phyloP scores from a whole-genome alignment of 2,888 invertebrate species.

The Cheilosia soror region DNA sequence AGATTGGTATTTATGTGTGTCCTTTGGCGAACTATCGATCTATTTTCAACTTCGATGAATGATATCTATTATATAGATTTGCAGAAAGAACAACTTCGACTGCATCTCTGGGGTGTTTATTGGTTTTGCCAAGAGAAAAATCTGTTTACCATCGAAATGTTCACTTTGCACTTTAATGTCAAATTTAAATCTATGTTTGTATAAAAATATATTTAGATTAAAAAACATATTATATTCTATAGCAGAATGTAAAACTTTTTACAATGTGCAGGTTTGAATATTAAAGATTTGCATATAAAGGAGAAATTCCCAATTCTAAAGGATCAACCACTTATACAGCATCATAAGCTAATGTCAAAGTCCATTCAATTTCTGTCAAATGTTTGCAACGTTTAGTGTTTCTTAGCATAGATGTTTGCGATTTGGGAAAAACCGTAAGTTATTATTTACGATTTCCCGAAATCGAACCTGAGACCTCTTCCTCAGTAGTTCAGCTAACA shows the following conservation, averaged over 20 bases:
- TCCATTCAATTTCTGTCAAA: too few species aligned
- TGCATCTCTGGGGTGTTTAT: neutral
- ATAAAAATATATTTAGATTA: neutral
- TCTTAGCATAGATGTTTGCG: too few species aligned
- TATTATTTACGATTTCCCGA: too few species aligned
- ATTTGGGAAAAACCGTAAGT: too few species aligned
- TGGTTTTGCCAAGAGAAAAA: conserved; percentile 9
- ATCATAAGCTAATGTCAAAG: too few species aligned
- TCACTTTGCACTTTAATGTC: conserved; percentile 18
- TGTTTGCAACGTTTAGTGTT: too few species aligned
- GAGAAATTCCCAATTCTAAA: too few species aligned
- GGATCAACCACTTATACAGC: too few species aligned
- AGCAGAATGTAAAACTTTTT: neutral
- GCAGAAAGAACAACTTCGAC: conserved; percentile 5
- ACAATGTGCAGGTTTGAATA: neutral
- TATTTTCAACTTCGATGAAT: conserved; percentile 54
- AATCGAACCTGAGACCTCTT: too few species aligned
- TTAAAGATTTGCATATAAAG: too few species aligned
- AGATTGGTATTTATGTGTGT: conserved; percentile 57
- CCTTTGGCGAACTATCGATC: conserved; percentile 54
- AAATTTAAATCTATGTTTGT: conserved; percentile 36
- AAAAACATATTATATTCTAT: neutral
- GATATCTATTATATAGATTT: conserved; percentile 13
- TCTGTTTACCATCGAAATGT: neutral
- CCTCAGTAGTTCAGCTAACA: too few species aligned